Conservation (phyloP, 2,113 vertebrate genomes). For the Benitochromis conjunctus region DNA sequence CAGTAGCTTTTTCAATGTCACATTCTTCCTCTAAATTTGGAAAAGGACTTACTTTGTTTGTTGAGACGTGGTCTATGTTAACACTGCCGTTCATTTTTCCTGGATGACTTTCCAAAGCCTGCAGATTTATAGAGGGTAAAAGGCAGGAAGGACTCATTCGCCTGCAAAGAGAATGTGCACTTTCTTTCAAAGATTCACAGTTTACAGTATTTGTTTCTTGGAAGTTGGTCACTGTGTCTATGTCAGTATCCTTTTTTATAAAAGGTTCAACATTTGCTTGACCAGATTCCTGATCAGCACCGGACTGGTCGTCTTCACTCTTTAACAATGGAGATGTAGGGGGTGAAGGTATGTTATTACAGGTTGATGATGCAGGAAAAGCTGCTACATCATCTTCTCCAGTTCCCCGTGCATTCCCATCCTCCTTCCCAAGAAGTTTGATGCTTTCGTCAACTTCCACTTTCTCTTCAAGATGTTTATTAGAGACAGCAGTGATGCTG, state of each 20-base stretch:
- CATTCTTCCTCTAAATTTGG: background rate
- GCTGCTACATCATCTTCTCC: background rate
- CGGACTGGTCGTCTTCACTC: background rate
- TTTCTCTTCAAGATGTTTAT: background rate
- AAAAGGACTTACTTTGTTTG: background rate
- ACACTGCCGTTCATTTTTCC: background rate
- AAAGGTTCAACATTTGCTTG: background rate
- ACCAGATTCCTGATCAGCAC: background rate
- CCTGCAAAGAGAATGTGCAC: background rate
- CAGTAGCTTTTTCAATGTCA: background rate
- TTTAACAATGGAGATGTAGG: background rate
- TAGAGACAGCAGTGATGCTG: background rate
- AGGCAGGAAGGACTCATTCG: constrained; percentile 10
- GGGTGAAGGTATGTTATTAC: background rate
- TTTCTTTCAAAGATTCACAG: constrained; percentile 1
- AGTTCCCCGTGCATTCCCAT: background rate
- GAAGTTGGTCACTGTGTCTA: background rate
- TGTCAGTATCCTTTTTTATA: background rate
- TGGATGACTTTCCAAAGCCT: background rate
- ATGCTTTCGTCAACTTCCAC: background rate
- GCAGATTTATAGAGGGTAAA: background rate
- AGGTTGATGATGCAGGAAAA: background rate
- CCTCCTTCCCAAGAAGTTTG: background rate
- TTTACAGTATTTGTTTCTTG: background rate
- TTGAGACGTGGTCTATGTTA: background rate